Conservation (phyloP, 1,140 invertebrate genomes). For the Drosophila pallidifrons region DNA sequence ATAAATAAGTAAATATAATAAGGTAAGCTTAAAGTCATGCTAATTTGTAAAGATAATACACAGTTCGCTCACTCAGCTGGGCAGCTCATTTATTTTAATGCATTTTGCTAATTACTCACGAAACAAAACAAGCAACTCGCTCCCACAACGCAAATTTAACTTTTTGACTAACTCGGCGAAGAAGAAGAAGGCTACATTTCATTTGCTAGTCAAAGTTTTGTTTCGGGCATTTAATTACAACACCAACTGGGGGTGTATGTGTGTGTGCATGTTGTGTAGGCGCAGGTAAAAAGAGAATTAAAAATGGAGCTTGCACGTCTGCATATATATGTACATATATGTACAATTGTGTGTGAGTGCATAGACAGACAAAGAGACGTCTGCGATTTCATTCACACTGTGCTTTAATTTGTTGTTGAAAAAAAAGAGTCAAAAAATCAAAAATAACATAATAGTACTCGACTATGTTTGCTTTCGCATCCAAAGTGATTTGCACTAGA, state of each 20-base stretch:
- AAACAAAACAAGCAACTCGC: conserved; percentile 28
- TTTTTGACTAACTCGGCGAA: conserved; percentile 70
- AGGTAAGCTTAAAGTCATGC: conserved; percentile 28
- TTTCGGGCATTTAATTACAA: conserved; percentile 64
- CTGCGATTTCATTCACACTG: conserved; percentile 46
- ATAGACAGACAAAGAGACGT: background rate
- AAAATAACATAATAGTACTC: conserved; percentile 69
- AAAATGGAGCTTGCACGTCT: conserved; percentile 37
- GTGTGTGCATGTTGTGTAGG: conserved; percentile 13
- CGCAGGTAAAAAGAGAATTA: conserved; percentile 31
- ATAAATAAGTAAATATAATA: conserved; percentile 9
- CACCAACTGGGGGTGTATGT: conserved; percentile 4
- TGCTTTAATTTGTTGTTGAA: conserved; percentile 57
- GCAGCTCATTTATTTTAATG: conserved; percentile 75
- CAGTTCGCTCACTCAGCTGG: background rate
- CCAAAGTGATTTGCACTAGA: conserved; percentile 63
- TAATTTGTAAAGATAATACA: conserved; percentile 34
- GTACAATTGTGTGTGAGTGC: background rate
- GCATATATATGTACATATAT: too few species aligned
- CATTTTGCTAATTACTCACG: conserved; percentile 77
- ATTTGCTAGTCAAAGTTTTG: conserved; percentile 64
- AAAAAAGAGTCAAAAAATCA: conserved; percentile 68
- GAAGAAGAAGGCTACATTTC: conserved; percentile 69
- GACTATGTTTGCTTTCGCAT: conserved; percentile 62
- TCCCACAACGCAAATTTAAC: conserved; percentile 65